A percentile compares a stretch with the other conserved stretches of the same genome.
Evolutionary conservation across 2,113 vertebrate species (phyloP).

Genomic region (Sapayoa aenigma): DNA sequence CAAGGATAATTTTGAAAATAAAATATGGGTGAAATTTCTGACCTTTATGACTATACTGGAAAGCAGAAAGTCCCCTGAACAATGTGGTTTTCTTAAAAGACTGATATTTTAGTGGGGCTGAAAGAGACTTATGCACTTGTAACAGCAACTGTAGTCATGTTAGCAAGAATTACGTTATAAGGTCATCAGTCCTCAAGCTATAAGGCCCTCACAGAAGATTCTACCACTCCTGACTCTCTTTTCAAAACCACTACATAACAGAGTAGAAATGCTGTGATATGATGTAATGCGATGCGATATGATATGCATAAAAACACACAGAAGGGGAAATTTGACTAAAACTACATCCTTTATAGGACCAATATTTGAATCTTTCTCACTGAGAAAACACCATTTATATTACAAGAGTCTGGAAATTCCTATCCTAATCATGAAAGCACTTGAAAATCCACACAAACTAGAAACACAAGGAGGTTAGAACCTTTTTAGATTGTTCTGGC

Average conservation of each 20-base stretch:
- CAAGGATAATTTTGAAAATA: not conserved
- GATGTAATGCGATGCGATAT: too few species aligned
- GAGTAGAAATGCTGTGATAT: not conserved
- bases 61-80: not conserved
- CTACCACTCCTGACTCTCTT: not conserved
- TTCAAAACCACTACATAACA: not conserved
- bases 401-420: not conserved
- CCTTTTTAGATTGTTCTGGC: not conserved
- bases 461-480: not conserved
- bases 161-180: not conserved
- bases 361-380: not conserved
- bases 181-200: not conserved
- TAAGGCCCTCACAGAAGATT: not conserved
- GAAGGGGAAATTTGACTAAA: not conserved
- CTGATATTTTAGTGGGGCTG: not conserved
- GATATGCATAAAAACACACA: not conserved
- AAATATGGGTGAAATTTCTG: not conserved
- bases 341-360: not conserved
- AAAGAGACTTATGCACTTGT: not conserved
- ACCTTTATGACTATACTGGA: not conserved
- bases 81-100: not conserved
- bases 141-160: not conserved
- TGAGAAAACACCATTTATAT: not conserved
- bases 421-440: not conserved
- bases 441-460: not conserved